Percentiles rank a stretch among this genome's conserved stretches.
Conservation (phyloP, 2,888 invertebrate species). For the Drosophila birchii region DNA sequence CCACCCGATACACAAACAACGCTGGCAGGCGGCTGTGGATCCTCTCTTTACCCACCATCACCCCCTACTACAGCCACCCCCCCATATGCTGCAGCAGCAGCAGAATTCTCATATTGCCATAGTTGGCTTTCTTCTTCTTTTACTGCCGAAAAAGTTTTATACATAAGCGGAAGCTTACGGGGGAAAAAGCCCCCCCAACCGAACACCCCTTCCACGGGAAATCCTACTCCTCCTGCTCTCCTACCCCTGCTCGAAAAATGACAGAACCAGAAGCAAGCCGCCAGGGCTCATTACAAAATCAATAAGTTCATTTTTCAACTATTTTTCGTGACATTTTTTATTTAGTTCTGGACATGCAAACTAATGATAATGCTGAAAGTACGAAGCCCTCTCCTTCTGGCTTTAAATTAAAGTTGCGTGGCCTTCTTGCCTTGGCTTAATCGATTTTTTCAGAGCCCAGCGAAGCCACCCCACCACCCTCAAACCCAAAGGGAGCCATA, state of each 20-base stretch:
- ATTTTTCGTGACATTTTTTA: conserved; percentile 25
- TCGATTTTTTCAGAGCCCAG: conserved; percentile 63
- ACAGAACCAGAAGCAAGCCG: neutral
- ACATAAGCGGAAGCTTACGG: conserved; percentile 61
- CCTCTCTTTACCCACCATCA: conserved; percentile 19
- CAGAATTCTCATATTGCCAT: conserved; percentile 54
- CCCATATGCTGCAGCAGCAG: conserved; percentile 54
- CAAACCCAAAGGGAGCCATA: conserved; percentile 23
- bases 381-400: neutral
- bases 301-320: conserved; percentile 55
- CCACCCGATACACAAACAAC: conserved; percentile 64
- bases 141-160: conserved; percentile 69
- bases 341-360: conserved; percentile 6
- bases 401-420: conserved; percentile 45
- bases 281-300: conserved; percentile 61
- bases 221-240: neutral
- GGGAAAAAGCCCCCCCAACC: conserved; percentile 18
- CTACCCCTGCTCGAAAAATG: conserved; percentile 1
- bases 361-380: conserved; percentile 2
- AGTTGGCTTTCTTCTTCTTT: conserved; percentile 38
- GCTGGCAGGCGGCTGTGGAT: conserved; percentile 17
- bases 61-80: conserved; percentile 10
- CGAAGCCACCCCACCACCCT: conserved; percentile 24
- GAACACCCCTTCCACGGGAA: conserved; percentile 12
- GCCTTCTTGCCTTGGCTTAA: conserved; percentile 47